phyloP scores from a whole-genome alignment of 2,888 invertebrate genomes.

The Sipunculus nudus region DNA sequence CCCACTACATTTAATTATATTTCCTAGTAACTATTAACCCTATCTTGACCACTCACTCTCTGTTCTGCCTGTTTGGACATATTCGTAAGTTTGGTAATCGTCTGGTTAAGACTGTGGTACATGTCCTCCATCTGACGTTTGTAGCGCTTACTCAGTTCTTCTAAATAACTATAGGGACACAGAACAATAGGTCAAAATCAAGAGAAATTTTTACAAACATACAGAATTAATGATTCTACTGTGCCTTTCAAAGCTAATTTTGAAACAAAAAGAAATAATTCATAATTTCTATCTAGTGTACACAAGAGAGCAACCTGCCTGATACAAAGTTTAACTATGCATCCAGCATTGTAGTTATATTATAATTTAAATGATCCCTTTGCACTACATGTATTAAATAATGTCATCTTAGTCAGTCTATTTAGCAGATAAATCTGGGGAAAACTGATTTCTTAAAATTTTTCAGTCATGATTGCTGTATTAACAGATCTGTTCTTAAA shows the following conservation, averaged over 20 bases:
- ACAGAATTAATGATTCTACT: neutral
- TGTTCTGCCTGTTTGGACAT: slow-evolving; percentile 37
- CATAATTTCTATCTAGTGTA: too few species aligned
- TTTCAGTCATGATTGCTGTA: too few species aligned
- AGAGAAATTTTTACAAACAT: neutral
- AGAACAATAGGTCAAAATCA: neutral
- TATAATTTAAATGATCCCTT: too few species aligned
- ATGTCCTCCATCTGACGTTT: slow-evolving; percentile 96
- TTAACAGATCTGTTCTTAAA: too few species aligned
- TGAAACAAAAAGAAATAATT: too few species aligned
- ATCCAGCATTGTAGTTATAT: too few species aligned
- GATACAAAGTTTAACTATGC: too few species aligned
- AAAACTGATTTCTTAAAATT: too few species aligned
- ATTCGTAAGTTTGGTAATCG: slow-evolving; percentile 72
- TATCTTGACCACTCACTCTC: slow-evolving; percentile 19
- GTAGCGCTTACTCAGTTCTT: slow-evolving; percentile 93
- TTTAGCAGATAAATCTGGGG: too few species aligned
- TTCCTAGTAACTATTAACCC: neutral
- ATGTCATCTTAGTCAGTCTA: too few species aligned
- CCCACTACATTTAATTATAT: neutral
- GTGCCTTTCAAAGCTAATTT: neutral
- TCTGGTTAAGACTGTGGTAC: slow-evolving; percentile 82
- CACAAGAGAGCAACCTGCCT: too few species aligned
- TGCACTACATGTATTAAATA: too few species aligned
- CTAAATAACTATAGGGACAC: slow-evolving; percentile 76